These are phyloP conservation scores for Rambutsinella grinnellia DNA, from an alignment of 2,888 invertebrate species.

Conservation along the genomic window DNA sequence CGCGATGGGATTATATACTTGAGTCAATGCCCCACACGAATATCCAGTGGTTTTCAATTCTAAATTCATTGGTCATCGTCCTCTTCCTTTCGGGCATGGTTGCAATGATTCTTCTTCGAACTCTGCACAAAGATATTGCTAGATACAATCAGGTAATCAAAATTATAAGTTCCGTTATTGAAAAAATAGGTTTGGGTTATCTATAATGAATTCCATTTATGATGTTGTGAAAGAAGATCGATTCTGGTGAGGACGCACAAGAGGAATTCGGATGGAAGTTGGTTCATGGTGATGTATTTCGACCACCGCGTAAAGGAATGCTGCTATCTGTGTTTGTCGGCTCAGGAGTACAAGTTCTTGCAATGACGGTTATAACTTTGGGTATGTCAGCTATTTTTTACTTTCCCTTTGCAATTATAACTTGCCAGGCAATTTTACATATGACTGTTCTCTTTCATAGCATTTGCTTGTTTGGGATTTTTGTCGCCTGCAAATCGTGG, in stretches of 20 bases:
- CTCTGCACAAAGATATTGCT: constrained; percentile 98
- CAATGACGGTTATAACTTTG: constrained; percentile 95
- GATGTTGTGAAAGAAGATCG: constrained; percentile 61
- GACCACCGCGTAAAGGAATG: constrained; percentile 90
- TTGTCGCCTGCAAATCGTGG: constrained; percentile 98
- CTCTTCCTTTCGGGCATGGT: constrained; percentile 99
- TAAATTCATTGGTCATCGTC: constrained; percentile 97
- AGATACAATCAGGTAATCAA: constrained; percentile 89
- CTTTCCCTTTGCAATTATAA: no score
- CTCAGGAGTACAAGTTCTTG: constrained; percentile 95
- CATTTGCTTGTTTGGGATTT: constrained; percentile 99
- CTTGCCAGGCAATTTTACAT: no score
- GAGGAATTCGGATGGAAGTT: constrained; percentile 83
- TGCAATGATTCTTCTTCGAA: constrained; percentile 97
- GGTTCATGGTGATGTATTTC: constrained; percentile 77
- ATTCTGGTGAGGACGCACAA: constrained; percentile 78
- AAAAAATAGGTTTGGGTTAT: neutral
- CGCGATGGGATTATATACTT: constrained; percentile 98
- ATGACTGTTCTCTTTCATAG: constrained; percentile 73
- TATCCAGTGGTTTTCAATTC: constrained; percentile 99
- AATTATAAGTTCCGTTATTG: neutral
- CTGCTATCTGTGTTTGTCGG: constrained; percentile 95
- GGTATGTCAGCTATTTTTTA: no score
- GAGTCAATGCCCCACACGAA: constrained; percentile 99
- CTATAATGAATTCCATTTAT: constrained; percentile 6